Evolutionary conservation across 2,797 vertebrate species (phyloP).

Genomic region (Mus spretus): DNA sequence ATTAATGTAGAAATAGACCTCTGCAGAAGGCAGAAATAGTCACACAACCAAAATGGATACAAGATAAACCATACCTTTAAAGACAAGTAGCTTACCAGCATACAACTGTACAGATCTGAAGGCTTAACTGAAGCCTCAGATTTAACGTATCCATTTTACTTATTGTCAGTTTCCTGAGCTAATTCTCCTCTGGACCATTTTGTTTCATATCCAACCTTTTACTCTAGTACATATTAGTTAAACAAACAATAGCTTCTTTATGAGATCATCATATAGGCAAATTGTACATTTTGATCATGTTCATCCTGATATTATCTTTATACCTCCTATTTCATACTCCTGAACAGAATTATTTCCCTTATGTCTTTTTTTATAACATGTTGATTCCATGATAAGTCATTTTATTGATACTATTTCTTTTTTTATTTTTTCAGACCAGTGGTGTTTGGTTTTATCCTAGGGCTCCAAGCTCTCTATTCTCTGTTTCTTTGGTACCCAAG

Average conservation of each 20-base stretch:
- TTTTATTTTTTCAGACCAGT: background rate
- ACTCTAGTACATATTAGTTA: background rate
- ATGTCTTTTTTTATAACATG: background rate
- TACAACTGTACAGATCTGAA: background rate
- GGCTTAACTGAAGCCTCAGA: conserved; percentile 4
- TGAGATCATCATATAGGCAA: no score
- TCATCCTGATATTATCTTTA: background rate
- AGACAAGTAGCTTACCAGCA: background rate
- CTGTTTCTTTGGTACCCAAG: background rate
- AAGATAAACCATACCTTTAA: background rate
- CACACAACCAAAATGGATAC: background rate
- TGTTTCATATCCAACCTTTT: background rate
- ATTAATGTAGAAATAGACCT: background rate
- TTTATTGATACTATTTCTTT: background rate
- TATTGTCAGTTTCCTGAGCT: background rate
- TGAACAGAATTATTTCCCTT: background rate
- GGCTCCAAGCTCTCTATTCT: background rate
- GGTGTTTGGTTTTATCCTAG: background rate
- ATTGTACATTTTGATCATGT: background rate
- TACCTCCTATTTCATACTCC: background rate
- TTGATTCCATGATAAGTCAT: background rate
- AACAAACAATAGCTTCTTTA: background rate
- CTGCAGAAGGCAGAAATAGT: background rate
- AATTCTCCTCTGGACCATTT: background rate
- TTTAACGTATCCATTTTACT: background rate